phyloP scores from a whole-genome alignment of 2,888 invertebrate genomes.

The Venustoraphidia nigricollis region DNA sequence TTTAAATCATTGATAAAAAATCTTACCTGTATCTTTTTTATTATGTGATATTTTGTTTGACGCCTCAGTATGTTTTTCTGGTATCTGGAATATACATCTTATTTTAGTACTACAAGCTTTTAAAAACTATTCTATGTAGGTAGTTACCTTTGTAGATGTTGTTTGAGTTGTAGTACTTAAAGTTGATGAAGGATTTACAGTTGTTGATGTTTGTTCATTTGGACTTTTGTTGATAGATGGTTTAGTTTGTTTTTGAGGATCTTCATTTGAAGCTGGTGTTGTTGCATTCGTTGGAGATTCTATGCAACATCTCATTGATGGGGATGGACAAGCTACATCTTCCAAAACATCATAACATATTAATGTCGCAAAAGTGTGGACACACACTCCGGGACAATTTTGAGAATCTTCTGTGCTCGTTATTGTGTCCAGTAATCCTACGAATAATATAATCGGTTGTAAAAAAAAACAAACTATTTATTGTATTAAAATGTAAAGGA shows the following conservation, averaged over 20 bases:
- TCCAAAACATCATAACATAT: slow-evolving; percentile 77
- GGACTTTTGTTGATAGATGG: slow-evolving; percentile 13
- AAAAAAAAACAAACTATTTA: neutral
- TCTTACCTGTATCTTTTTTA: slow-evolving; percentile 8
- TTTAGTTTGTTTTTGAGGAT: slow-evolving; percentile 14
- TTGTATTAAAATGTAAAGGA: neutral
- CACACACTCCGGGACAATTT: slow-evolving; percentile 80
- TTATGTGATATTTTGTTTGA: slow-evolving; percentile 5
- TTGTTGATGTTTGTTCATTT: slow-evolving; percentile 15
- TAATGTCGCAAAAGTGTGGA: slow-evolving; percentile 69
- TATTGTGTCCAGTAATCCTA: slow-evolving; percentile 71
- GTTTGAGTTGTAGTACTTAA: slow-evolving; percentile 12
- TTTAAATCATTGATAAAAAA: neutral
- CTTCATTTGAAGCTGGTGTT: slow-evolving; percentile 7
- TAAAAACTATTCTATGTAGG: neutral
- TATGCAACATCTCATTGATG: slow-evolving; percentile 73
- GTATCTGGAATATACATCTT: neutral
- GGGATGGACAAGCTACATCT: slow-evolving; percentile 62
- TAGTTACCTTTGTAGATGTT: slow-evolving; percentile 17
- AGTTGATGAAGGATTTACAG: slow-evolving; percentile 17
- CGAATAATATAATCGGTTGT: slow-evolving; percentile 9
- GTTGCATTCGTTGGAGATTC: slow-evolving; percentile 47
- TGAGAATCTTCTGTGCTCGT: slow-evolving; percentile 72
- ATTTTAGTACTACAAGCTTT: neutral
- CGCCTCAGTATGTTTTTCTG: slow-evolving; percentile 3